phyloP scores from a whole-genome alignment of 2,888 invertebrate genomes.

The Caprella mutica region DNA sequence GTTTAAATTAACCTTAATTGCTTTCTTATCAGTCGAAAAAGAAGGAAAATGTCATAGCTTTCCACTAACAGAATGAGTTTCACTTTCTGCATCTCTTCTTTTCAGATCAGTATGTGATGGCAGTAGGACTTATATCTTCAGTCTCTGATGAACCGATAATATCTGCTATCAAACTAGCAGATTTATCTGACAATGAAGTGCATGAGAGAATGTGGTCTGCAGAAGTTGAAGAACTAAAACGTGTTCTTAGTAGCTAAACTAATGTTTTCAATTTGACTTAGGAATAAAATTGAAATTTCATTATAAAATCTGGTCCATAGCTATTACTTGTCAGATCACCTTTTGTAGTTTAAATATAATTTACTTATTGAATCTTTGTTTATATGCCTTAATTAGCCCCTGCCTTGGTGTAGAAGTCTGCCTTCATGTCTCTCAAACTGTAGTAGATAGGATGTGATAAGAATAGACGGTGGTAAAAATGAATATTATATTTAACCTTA shows the following conservation, averaged over 20 bases:
- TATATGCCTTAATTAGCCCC: too few relatives aligned
- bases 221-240: slow-evolving; percentile 21
- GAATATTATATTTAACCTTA: not conserved
- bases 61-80: too few relatives aligned
- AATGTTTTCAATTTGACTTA: too few relatives aligned
- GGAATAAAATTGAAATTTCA: too few relatives aligned
- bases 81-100: not conserved
- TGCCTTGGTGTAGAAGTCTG: too few relatives aligned
- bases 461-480: not conserved
- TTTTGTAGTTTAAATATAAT: too few relatives aligned
- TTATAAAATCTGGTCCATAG: not conserved
- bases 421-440: not conserved
- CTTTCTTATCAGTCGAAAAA: too few relatives aligned
- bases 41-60: too few relatives aligned
- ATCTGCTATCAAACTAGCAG: slow-evolving; percentile 15
- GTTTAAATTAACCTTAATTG: too few relatives aligned
- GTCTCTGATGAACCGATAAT: not conserved
- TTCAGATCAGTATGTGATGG: slow-evolving; percentile 19
- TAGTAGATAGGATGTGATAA: not conserved
- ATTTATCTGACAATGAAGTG: slow-evolving; percentile 13
- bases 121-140: slow-evolving; percentile 12
- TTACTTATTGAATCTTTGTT: too few relatives aligned
- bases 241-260: too few relatives aligned
- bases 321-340: too few relatives aligned
- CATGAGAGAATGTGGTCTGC: slow-evolving; percentile 12